Conservation (phyloP, 2,113 vertebrate genomes). For the Mastomys coucha region DNA sequence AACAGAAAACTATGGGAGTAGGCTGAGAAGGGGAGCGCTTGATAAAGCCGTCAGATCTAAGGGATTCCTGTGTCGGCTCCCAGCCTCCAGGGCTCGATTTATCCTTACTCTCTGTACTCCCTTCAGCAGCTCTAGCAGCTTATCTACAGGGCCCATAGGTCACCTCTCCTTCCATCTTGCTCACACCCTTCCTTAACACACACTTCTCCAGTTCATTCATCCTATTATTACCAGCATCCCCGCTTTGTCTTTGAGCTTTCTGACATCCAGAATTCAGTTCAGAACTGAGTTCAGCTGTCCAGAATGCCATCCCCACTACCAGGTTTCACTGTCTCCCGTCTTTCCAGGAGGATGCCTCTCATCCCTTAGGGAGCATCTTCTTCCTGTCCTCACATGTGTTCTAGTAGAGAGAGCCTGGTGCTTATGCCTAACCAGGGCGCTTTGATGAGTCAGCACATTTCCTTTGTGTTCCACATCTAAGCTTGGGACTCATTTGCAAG, state of each 20-base stretch:
- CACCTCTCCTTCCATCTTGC: not conserved
- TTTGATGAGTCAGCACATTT: not conserved
- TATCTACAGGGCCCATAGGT: not conserved
- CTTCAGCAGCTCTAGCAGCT: not conserved
- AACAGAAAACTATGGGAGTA: too few species aligned
- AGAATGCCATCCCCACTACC: not conserved
- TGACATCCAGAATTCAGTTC: not conserved
- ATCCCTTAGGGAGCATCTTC: not conserved
- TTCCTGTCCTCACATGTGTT: not conserved
- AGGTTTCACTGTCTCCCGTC: not conserved
- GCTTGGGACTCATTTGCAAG: not conserved
- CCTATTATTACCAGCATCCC: not conserved
- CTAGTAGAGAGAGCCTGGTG: not conserved
- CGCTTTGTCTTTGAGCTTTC: not conserved
- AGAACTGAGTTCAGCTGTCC: not conserved
- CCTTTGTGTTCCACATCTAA: not conserved
- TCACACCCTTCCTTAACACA: not conserved
- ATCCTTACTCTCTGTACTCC: not conserved
- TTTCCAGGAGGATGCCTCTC: not conserved
- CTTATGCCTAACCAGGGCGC: not conserved
- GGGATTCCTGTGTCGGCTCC: not conserved
- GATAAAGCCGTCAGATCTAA: not conserved
- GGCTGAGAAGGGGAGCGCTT: not conserved
- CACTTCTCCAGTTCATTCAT: not conserved
- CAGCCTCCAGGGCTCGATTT: not conserved